Base-by-base conservation (phyloP, 2,797 vertebrate species). In the Rhabdomys pumilio region DNA sequence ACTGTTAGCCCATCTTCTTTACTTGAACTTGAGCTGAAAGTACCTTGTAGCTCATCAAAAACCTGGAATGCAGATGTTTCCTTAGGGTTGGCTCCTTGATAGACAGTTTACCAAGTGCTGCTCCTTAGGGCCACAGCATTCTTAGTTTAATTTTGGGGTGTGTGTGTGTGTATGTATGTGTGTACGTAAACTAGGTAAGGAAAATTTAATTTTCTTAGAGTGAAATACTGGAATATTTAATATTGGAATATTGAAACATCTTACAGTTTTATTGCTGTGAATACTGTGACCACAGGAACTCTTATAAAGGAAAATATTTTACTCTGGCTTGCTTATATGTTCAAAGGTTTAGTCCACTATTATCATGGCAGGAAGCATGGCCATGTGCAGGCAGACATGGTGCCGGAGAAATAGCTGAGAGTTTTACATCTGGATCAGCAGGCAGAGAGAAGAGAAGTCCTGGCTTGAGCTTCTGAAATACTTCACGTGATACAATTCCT, bases 121-220 rank as follows among this genome's bases (percentile, higher is more conserved):
- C 41, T 88, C 47, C 81, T 85, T 61, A 92, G 61, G 59, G 76
- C 6, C 20, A 31, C 38, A 20, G 29, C 65, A n/a, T 77, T 38
- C 88, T 65, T 80, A 47, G 13, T 73, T 61, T 61, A 15, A 55
- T 41, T 86, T 88, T 29, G 26, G 10, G 10, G 50, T 11, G 1
- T 41, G 8, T 24, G 3, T 53, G 10, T 38, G 38, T 38, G 38
- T 38, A 2, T 38, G 38, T 38, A 2, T 38, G 38, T 44, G 20
- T 44, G 41, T 50, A 2, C 14, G 44, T 31, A 61, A 72, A 77
- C 14, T 82, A 67, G 29, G 3, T 85, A 94, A 93, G 87, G 24
- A 87, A 17, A 14, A 81, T 92, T 96, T 91, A 59, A 15, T 41
- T 90, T 93, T 92, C 91, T 83, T 95, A 75, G n/a, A 93, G 73